phyloP scores from a whole-genome alignment of 2,888 invertebrate species.

The Synergus umbraculus region DNA sequence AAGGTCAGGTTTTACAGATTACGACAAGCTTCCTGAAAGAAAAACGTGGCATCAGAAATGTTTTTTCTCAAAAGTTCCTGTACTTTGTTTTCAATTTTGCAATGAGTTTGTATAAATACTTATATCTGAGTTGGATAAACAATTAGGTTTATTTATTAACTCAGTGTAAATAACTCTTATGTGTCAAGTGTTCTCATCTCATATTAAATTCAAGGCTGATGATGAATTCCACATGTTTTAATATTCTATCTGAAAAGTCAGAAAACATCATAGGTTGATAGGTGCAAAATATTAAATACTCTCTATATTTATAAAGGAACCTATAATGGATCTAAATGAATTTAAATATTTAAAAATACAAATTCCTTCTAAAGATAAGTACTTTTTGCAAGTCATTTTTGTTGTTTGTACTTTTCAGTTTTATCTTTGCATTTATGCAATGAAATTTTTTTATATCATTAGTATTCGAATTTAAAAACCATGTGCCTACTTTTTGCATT shows the following conservation, averaged over 20 bases:
- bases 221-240: not conserved
- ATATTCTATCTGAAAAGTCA: not conserved
- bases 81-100: not conserved
- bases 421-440: not conserved
- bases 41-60: not conserved
- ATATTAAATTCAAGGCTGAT: constrained; percentile 12
- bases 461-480: not conserved
- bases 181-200: not conserved
- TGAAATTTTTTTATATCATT: not conserved
- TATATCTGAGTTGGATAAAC: not conserved
- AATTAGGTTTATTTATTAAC: not conserved
- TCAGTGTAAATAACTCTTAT: not conserved
- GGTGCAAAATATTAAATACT: not conserved
- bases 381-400: not conserved
- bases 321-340: too few relatives aligned
- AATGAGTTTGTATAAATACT: not conserved
- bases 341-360: too few relatives aligned
- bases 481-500: too few relatives aligned
- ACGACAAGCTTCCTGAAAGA: not conserved
- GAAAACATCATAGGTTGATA: not conserved
- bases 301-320: not conserved
- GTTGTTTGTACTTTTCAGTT: not conserved
- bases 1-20: not conserved
- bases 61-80: not conserved
- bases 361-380: too few relatives aligned